These are phyloP conservation scores for Lampropteryx suffumata DNA, from an alignment of 2,888 invertebrate species.

Conservation along the genomic window DNA sequence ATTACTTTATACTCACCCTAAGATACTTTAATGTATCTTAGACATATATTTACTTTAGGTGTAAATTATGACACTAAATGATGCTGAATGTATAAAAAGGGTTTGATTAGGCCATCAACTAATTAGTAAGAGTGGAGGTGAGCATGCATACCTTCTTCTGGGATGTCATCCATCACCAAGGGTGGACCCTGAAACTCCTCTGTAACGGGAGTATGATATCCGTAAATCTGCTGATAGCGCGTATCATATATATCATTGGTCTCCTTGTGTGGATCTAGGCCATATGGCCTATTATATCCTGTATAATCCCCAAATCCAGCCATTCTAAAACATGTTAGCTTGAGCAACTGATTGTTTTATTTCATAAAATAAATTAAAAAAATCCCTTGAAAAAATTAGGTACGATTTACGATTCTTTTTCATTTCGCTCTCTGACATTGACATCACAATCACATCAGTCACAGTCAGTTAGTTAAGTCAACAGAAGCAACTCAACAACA, in stretches of 20 bases:
- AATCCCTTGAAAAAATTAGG: conserved; percentile 6
- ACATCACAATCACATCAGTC: too few relatives aligned
- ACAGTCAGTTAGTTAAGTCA: too few relatives aligned
- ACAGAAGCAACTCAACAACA: too few relatives aligned
- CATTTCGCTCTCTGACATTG: too few relatives aligned
- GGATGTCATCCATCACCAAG: conserved; percentile 70
- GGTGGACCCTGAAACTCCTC: conserved; percentile 79
- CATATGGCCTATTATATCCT: conserved; percentile 71
- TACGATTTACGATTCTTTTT: not conserved
- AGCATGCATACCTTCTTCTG: conserved; percentile 68
- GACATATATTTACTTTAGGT: too few relatives aligned
- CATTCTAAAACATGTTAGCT: conserved; percentile 48
- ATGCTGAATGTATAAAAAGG: too few relatives aligned
- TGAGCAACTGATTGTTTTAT: conserved; percentile 17
- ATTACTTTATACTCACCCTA: too few relatives aligned
- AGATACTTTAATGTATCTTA: too few relatives aligned
- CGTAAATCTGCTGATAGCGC: conserved; percentile 77
- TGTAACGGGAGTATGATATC: conserved; percentile 73
- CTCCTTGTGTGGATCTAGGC: conserved; percentile 72
- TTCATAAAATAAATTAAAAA: conserved; percentile 24
- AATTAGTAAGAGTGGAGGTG: not conserved
- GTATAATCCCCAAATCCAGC: conserved; percentile 76
- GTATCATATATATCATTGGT: conserved; percentile 75
- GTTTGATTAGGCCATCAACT: too few relatives aligned
- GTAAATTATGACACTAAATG: too few relatives aligned